These are phyloP conservation scores for Coregonus clupeaformis DNA, from an alignment of 2,113 vertebrate genomes.

Conservation along the genomic window DNA sequence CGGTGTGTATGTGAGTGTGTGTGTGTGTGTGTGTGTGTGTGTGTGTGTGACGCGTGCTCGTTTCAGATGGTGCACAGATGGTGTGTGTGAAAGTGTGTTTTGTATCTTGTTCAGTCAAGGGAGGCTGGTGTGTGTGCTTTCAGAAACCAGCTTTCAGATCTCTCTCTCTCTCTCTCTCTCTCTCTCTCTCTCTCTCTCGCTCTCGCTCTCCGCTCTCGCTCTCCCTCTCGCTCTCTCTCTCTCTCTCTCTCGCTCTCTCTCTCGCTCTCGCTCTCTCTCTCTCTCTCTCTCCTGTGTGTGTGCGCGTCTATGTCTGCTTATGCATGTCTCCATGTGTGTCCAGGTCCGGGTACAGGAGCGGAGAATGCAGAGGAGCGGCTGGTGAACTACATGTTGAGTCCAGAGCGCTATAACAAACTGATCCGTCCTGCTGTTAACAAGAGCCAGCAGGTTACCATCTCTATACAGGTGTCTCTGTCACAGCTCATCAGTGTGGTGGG, in stretches of 20 bases:
- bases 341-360: conserved; percentile 57
- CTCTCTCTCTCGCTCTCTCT: not conserved
- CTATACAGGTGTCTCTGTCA: conserved; percentile 78
- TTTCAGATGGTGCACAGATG: too few relatives aligned
- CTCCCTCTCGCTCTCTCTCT: too few relatives aligned
- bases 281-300: not conserved
- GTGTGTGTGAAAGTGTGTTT: too few relatives aligned
- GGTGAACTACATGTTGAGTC: conserved; percentile 73
- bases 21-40: too few relatives aligned
- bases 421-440: conserved; percentile 78
- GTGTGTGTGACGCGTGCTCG: too few relatives aligned
- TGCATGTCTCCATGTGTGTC: not conserved
- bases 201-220: too few relatives aligned
- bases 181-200: not conserved
- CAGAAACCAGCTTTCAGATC: too few relatives aligned
- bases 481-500: conserved; percentile 80
- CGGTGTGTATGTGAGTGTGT: not conserved
- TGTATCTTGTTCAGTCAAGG: too few relatives aligned
- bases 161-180: too few relatives aligned
- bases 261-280: not conserved
- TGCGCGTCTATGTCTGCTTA: not conserved
- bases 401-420: conserved; percentile 79
- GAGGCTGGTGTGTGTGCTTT: too few relatives aligned
- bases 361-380: conserved; percentile 78
- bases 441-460: conserved; percentile 78